Percentiles rank a stretch among this genome's conserved stretches.
Evolutionary conservation across 2,797 vertebrate species (phyloP).

Genomic region (Tapera naevia): DNA sequence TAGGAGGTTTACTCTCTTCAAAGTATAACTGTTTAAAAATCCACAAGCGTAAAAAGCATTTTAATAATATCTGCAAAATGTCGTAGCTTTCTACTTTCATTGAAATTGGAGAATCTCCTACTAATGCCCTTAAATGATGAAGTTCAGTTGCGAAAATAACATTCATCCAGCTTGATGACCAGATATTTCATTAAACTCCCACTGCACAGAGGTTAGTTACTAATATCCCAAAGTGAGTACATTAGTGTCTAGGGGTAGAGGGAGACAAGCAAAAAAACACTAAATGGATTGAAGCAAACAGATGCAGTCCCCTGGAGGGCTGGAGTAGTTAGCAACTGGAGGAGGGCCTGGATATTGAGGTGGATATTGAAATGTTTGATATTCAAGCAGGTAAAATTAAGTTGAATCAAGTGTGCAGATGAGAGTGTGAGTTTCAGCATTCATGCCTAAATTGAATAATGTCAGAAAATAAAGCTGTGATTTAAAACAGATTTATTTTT

Average conservation of each 20-base stretch:
- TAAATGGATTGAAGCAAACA: conserved; percentile 57
- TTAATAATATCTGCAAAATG: neutral
- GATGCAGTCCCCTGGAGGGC: conserved; percentile 17
- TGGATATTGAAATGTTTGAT: conserved; percentile 42
- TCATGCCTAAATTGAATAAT: conserved; percentile 47
- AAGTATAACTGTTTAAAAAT: neutral
- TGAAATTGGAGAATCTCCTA: conserved; percentile 11
- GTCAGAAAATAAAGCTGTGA: conserved; percentile 37
- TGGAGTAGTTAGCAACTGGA: conserved; percentile 34
- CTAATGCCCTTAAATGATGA: conserved; percentile 12
- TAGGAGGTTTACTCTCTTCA: neutral
- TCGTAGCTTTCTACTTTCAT: neutral
- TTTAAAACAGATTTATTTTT: conserved; percentile 59
- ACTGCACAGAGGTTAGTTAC: conserved; percentile 29
- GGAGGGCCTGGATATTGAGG: conserved; percentile 17
- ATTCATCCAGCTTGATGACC: conserved; percentile 8
- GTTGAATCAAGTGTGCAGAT: conserved; percentile 41
- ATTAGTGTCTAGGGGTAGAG: conserved; percentile 37
- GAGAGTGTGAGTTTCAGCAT: conserved; percentile 7
- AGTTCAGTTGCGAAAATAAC: conserved; percentile 50
- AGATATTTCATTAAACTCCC: conserved; percentile 57
- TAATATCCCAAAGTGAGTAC: conserved; percentile 45
- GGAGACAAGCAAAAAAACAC: conserved; percentile 47
- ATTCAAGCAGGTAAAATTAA: conserved; percentile 46
- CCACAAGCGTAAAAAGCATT: neutral